A percentile compares a stretch with the other conserved stretches of the same genome.
phyloP scores from a whole-genome alignment of 2,888 invertebrate genomes.

The Tupiocoris notatus region DNA sequence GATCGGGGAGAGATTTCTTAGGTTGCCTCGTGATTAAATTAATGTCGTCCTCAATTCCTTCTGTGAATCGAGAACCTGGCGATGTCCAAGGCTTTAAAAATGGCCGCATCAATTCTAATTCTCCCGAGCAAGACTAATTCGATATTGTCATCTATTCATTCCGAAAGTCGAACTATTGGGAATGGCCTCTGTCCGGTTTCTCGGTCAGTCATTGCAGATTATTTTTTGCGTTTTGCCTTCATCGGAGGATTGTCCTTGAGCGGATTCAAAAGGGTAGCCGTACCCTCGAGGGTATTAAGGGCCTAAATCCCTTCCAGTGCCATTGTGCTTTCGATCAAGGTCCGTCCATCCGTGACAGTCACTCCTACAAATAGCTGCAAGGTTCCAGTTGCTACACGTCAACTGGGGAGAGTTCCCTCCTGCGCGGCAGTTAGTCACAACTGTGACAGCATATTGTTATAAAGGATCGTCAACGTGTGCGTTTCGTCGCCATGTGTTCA shows the following conservation, averaged over 20 bases:
- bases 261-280: background rate
- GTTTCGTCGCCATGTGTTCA: background rate
- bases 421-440: conserved; percentile 35
- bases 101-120: too few relatives aligned
- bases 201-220: conserved; percentile 10
- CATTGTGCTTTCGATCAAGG: conserved; percentile 22
- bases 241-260: conserved; percentile 5
- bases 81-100: too few relatives aligned
- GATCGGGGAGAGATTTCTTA: background rate
- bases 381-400: background rate
- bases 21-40: background rate
- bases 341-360: conserved; percentile 30
- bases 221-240: conserved; percentile 8
- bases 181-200: background rate
- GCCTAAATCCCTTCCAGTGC: conserved; percentile 19
- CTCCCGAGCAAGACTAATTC: too few relatives aligned
- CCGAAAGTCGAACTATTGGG: too few relatives aligned
- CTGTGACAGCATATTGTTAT: conserved; percentile 26
- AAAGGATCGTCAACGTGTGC: background rate
- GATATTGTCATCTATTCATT: too few relatives aligned
- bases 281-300: conserved; percentile 13
- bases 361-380: conserved; percentile 27
- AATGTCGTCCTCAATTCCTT: background rate
- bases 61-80: background rate
- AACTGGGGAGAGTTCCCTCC: conserved; percentile 10